phyloP scores from a whole-genome alignment of 2,797 vertebrate species.

The Gobionotothen gibberifrons region DNA sequence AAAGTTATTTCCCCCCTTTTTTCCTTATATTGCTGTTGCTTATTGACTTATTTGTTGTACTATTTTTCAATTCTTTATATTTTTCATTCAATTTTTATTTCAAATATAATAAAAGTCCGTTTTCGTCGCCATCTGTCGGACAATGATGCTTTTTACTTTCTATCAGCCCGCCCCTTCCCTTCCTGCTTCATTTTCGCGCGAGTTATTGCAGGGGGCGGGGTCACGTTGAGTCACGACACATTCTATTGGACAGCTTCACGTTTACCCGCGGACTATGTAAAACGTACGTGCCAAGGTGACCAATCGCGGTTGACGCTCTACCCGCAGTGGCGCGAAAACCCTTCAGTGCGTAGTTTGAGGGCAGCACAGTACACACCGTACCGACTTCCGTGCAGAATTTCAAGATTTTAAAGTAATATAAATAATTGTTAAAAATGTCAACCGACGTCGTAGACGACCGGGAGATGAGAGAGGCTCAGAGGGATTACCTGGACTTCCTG shows the following conservation, averaged over 20 bases:
- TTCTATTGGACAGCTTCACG: slow-evolving; percentile 65
- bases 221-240: accelerated
- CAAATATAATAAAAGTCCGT: neutral
- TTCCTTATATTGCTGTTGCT: neutral
- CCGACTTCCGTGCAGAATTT: accelerated
- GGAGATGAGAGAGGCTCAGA: slow-evolving; percentile 92
- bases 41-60: neutral
- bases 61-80: neutral
- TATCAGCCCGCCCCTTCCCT: slow-evolving; percentile 27
- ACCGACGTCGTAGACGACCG: slow-evolving; percentile 87
- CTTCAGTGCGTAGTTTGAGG: slow-evolving; percentile 32
- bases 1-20: neutral
- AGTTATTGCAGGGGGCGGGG: slow-evolving; percentile 46
- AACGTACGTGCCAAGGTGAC: slow-evolving; percentile 18
- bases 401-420: neutral
- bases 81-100: neutral
- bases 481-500: slow-evolving; percentile 95
- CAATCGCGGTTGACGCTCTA: slow-evolving; percentile 64
- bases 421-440: slow-evolving; percentile 67
- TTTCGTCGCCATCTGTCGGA: slow-evolving; percentile 29
- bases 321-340: slow-evolving; percentile 82
- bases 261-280: slow-evolving; percentile 43
- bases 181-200: slow-evolving; percentile 80
- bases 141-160: neutral
- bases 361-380: accelerated